These are phyloP conservation scores for Gymnorhina tibicen DNA, from an alignment of 2,113 vertebrate species.

Conservation along the genomic window DNA sequence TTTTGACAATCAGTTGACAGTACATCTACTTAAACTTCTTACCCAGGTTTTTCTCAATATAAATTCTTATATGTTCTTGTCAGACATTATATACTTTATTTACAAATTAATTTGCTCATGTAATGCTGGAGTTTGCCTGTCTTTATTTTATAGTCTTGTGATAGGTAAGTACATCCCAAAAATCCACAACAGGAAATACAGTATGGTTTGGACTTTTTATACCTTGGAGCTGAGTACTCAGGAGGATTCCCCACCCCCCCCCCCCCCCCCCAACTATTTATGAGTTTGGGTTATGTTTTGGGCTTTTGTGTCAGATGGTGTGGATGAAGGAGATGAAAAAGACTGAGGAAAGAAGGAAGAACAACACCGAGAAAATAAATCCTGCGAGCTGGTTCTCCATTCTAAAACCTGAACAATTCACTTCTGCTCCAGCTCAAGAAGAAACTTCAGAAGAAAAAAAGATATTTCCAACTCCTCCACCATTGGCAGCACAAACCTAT, in stretches of 20 bases:
- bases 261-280: background rate
- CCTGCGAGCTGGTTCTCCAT: background rate
- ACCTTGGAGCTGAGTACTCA: background rate
- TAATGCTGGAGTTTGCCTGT: background rate
- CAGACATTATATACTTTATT: background rate
- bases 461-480: background rate
- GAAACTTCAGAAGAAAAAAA: background rate
- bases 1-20: background rate
- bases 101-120: background rate
- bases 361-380: background rate
- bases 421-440: background rate
- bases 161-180: background rate
- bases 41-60: background rate
- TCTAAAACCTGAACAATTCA: background rate
- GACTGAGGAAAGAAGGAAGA: background rate
- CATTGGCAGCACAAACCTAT: background rate
- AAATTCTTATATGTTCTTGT: background rate
- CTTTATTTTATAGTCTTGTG: background rate
- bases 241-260: background rate
- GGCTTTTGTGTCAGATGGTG: background rate
- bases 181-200: background rate
- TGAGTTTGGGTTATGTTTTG: background rate
- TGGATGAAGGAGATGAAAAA: background rate
- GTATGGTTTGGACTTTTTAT: background rate
- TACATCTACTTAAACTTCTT: background rate